Conservation (phyloP, 2,113 vertebrate species). For the Alethe castanea region DNA sequence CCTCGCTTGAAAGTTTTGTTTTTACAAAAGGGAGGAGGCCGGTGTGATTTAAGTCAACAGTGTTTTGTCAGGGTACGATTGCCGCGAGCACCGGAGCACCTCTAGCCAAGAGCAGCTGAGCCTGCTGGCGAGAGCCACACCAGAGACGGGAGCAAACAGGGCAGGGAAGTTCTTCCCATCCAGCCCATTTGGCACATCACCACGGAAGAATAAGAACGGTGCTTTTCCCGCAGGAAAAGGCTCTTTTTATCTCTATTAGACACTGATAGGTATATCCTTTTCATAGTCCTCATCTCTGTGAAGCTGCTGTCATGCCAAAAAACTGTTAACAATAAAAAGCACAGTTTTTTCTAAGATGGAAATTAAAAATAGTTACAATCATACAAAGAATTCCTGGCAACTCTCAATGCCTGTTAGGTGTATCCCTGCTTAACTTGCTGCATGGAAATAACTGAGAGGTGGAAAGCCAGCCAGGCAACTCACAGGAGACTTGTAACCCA, state of each 20-base stretch:
- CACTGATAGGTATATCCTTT: background rate
- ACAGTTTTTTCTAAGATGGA: background rate
- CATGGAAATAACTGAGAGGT: background rate
- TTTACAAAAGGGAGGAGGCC: background rate
- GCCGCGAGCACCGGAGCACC: background rate
- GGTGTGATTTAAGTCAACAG: background rate
- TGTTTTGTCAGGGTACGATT: background rate
- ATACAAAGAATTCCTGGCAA: constrained; percentile 4
- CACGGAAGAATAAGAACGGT: background rate
- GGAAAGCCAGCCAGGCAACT: background rate
- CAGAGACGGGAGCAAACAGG: background rate
- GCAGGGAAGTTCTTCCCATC: background rate
- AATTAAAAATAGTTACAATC: constrained; percentile 21
- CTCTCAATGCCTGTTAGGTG: background rate
- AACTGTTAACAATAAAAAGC: background rate
- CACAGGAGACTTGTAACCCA: background rate
- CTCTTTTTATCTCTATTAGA: background rate
- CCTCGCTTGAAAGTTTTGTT: background rate
- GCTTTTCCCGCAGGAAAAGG: background rate
- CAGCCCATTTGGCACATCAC: background rate
- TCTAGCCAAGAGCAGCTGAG: constrained; percentile 12
- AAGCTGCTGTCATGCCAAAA: constrained; percentile 1
- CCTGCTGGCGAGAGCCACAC: background rate
- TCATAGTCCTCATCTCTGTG: background rate
- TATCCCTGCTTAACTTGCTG: background rate